A percentile compares a stretch with the other conserved stretches of the same genome.
phyloP scores from a whole-genome alignment of 2,113 vertebrate species.

The Petroica traversi region DNA sequence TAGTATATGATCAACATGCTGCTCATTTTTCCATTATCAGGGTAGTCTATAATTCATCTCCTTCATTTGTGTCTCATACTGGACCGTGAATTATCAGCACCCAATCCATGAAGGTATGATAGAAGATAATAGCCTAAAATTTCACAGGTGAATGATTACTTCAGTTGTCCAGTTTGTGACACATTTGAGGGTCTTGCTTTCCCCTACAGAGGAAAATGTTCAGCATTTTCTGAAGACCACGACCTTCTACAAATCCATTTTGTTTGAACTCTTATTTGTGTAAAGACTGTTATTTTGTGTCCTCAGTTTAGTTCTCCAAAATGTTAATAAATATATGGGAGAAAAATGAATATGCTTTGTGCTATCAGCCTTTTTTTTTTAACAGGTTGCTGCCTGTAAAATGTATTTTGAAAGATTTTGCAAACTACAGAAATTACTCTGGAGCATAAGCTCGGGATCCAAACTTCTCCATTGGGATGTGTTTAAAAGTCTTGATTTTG shows the following conservation, averaged over 20 bases:
- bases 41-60: constrained; percentile 37
- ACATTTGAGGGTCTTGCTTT: neutral
- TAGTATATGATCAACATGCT: constrained; percentile 10
- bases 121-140: constrained; percentile 27
- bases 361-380: neutral
- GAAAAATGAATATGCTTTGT: neutral
- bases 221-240: neutral
- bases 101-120: constrained; percentile 34
- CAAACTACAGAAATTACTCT: neutral
- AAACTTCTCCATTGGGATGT: neutral
- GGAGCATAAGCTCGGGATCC: neutral
- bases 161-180: neutral
- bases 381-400: neutral
- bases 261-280: neutral
- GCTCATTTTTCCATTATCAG: constrained; percentile 39
- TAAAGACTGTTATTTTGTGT: neutral
- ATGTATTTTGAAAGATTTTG: neutral
- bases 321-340: neutral
- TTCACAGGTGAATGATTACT: constrained; percentile 37
- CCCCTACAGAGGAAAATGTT: neutral
- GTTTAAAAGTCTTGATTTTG: neutral
- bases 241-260: neutral
- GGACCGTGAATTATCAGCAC: constrained; percentile 35
- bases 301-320: neutral
- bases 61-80: neutral